phyloP scores from a whole-genome alignment of 2,888 invertebrate species.

The Epiblema foenella region DNA sequence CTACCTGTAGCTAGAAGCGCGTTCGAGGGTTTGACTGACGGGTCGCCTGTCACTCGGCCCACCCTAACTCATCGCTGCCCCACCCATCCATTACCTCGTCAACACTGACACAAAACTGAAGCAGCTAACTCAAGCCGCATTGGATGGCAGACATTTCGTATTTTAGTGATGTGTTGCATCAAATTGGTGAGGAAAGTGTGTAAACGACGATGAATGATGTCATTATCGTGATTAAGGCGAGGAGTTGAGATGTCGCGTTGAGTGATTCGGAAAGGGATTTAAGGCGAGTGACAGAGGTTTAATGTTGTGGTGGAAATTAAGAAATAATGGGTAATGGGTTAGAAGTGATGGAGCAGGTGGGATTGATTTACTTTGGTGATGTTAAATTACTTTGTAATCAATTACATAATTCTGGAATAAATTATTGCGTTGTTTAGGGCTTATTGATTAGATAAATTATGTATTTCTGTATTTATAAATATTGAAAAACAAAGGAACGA shows the following conservation, averaged over 20 bases:
- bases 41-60: conserved; percentile 55
- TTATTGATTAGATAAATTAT: too few relatives aligned
- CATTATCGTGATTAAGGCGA: conserved; percentile 78
- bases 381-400: too few relatives aligned
- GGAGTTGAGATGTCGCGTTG: conserved; percentile 75
- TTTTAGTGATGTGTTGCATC: conserved; percentile 45
- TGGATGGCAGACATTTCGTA: conserved; percentile 47
- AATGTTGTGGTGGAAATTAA: conserved; percentile 31
- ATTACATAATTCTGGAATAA: too few relatives aligned
- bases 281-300: conserved; percentile 55
- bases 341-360: background rate
- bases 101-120: background rate
- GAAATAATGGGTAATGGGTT: conserved; percentile 9
- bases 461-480: too few relatives aligned
- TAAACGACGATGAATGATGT: conserved; percentile 78
- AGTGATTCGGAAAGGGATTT: conserved; percentile 66
- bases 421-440: too few relatives aligned
- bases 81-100: conserved; percentile 54
- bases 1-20: conserved; percentile 67
- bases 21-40: conserved; percentile 73
- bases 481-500: too few relatives aligned
- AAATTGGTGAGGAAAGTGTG: conserved; percentile 56
- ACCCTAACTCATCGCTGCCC: conserved; percentile 46
- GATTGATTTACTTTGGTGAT: background rate
- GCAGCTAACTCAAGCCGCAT: conserved; percentile 48